Evolutionary conservation across 2,888 invertebrate species (phyloP).

Genomic region (Laspeyria flexula): DNA sequence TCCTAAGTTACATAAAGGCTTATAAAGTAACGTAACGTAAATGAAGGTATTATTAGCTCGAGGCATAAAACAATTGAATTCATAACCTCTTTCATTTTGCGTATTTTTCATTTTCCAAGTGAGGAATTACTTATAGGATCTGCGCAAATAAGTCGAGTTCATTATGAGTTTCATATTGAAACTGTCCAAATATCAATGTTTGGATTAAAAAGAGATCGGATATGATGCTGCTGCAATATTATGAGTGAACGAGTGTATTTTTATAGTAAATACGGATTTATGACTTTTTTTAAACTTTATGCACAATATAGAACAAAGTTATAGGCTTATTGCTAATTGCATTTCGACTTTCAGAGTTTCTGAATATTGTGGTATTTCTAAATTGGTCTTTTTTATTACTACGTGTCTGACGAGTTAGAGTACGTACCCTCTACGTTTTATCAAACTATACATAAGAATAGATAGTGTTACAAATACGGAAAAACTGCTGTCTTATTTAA

Average conservation of each 20-base stretch:
- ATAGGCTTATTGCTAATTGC: too few species aligned
- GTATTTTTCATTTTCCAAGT: not conserved
- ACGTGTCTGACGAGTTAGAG: too few species aligned
- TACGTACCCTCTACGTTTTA: too few species aligned
- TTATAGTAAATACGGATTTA: not conserved
- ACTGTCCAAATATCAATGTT: slow-evolving; percentile 23
- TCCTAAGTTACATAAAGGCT: too few species aligned
- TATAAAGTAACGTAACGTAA: not conserved
- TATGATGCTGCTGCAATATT: not conserved
- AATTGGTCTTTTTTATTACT: too few species aligned
- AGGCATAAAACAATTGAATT: slow-evolving; percentile 5
- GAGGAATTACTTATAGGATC: slow-evolving; percentile 24
- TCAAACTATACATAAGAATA: too few species aligned
- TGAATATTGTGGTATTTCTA: too few species aligned
- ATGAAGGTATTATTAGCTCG: not conserved
- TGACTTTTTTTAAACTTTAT: too few species aligned
- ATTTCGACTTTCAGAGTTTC: too few species aligned
- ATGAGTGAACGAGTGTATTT: not conserved
- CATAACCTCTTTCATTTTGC: slow-evolving; percentile 10
- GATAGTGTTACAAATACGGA: too few species aligned
- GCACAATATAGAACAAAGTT: too few species aligned
- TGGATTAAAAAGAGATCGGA: slow-evolving; percentile 18
- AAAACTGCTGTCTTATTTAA: too few species aligned
- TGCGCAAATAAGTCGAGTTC: slow-evolving; percentile 31
- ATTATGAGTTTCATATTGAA: slow-evolving; percentile 43